Evolutionary conservation across 2,797 vertebrate species (phyloP).

Genomic region (Neostethus bicornis): DNA sequence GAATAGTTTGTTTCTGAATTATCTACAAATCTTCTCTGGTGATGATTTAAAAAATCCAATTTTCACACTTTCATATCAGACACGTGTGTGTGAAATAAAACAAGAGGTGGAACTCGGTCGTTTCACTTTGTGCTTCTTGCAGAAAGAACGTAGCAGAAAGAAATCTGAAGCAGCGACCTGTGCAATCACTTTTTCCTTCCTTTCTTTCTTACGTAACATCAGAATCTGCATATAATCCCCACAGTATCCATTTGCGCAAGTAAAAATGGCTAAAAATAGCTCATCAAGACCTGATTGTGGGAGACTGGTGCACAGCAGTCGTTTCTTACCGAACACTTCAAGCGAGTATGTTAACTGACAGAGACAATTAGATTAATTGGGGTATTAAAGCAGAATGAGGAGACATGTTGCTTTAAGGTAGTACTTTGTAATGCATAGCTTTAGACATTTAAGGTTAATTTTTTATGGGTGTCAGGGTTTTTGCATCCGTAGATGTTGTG

Average conservation of each 20-base stretch:
- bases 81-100: constrained; percentile 11
- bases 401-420: constrained; percentile 1
- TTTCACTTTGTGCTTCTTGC: constrained; percentile 19
- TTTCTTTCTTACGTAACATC: constrained; percentile 74
- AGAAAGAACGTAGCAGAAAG: constrained; percentile 3
- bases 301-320: constrained; percentile 50
- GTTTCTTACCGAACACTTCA: constrained; percentile 17
- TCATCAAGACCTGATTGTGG: constrained; percentile 72
- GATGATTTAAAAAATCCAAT: too few species aligned
- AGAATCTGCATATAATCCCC: constrained; percentile 70
- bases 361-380: constrained; percentile 5
- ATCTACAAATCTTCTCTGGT: background rate
- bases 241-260: constrained; percentile 62
- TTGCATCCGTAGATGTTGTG: constrained; percentile 5
- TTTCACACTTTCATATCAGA: constrained; percentile 9
- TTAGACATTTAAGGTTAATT: constrained; percentile 31
- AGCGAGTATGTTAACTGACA: constrained; percentile 26
- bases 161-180: constrained; percentile 32
- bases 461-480: constrained; percentile 24
- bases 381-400: constrained; percentile 7
- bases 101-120: background rate
- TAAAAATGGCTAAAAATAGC: constrained; percentile 75
- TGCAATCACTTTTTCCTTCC: constrained; percentile 47
- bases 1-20: constrained; percentile 5
- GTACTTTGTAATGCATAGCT: constrained; percentile 15